A percentile compares a stretch with the other conserved stretches of the same genome.
Evolutionary conservation across 2,888 invertebrate species (phyloP).

Genomic region (Acleris laterana): DNA sequence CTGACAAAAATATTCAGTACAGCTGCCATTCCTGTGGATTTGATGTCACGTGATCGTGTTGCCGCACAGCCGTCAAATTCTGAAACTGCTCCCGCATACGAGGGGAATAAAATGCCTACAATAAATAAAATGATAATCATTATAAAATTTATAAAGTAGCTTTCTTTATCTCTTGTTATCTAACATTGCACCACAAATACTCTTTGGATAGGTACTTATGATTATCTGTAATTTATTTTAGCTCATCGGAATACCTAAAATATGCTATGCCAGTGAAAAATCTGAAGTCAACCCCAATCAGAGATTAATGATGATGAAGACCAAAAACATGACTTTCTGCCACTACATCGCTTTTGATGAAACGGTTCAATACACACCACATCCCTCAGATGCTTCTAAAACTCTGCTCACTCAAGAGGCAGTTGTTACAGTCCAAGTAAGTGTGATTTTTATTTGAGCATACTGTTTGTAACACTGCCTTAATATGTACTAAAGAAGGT

Average conservation of each 20-base stretch:
- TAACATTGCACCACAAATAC: no score
- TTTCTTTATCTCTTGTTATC: neutral
- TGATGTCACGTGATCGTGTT: no score
- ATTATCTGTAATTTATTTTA: constrained; percentile 65
- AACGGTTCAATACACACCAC: constrained; percentile 93
- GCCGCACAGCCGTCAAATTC: no score
- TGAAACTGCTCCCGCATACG: no score
- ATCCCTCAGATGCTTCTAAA: constrained; percentile 92
- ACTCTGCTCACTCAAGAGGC: constrained; percentile 97
- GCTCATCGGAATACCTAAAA: constrained; percentile 95
- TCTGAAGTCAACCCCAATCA: constrained; percentile 94
- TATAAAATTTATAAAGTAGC: no score
- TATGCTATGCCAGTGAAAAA: constrained; percentile 97
- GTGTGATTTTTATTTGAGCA: constrained; percentile 39
- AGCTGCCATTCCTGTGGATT: no score
- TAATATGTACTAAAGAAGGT: no score
- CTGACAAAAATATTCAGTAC: no score
- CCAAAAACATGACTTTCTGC: constrained; percentile 96
- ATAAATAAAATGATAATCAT: no score
- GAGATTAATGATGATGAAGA: constrained; percentile 94
- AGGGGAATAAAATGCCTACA: no score
- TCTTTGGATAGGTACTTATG: no score
- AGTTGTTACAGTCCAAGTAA: constrained; percentile 92
- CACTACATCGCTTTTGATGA: constrained; percentile 97
- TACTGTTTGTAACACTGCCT: neutral